A percentile compares a stretch with the other conserved stretches of the same genome.
Evolutionary conservation across 1,140 invertebrate species (phyloP).

Genomic region (Sarcophaga peregrina): DNA sequence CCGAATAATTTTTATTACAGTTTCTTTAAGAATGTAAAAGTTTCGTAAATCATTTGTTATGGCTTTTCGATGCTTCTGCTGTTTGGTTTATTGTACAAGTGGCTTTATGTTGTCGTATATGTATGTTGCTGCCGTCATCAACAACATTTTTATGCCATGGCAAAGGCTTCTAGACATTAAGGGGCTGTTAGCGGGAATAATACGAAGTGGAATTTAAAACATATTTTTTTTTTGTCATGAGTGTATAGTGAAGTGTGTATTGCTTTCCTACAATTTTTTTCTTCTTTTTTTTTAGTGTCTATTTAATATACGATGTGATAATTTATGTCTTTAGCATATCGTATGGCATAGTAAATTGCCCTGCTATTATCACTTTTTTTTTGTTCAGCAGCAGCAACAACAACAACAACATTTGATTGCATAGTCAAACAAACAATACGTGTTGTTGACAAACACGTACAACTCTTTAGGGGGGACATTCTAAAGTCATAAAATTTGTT

Average conservation of each 20-base stretch:
- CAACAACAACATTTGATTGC: neutral
- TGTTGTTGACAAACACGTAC: too few relatives aligned
- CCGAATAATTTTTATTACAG: too few relatives aligned
- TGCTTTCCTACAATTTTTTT: neutral
- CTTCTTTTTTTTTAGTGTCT: neutral
- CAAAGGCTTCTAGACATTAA: too few relatives aligned
- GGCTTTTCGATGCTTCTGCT: neutral
- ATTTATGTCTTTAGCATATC: slow-evolving; percentile 33
- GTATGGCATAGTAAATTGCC: slow-evolving; percentile 27
- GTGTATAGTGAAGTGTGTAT: neutral
- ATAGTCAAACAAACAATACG: neutral
- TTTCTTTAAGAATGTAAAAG: too few relatives aligned
- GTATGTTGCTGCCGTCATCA: neutral
- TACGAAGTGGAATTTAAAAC: too few relatives aligned
- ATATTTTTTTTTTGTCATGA: too few relatives aligned
- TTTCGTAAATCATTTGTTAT: neutral
- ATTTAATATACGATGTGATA: slow-evolving; percentile 38
- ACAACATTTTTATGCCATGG: neutral
- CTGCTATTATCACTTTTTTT: neutral
- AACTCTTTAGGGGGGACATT: too few relatives aligned
- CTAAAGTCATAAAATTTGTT: too few relatives aligned
- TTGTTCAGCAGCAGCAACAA: neutral
- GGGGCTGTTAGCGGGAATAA: too few relatives aligned
- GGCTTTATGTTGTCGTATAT: neutral
- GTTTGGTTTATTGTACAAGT: neutral